Conservation (phyloP, 2,113 vertebrate species). For the Myocastor coypus region DNA sequence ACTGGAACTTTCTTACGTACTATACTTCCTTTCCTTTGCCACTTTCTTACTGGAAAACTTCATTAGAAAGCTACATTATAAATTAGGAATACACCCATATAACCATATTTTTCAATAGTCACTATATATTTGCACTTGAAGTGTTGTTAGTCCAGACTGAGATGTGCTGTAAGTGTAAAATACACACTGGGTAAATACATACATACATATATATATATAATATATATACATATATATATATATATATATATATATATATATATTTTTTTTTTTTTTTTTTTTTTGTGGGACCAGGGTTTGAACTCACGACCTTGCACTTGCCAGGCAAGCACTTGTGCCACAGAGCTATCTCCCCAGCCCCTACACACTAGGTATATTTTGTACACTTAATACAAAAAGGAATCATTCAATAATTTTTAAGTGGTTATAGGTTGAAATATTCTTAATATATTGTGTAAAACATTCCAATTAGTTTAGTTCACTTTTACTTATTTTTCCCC, state of each 20-base stretch:
- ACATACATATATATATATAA: too few relatives aligned
- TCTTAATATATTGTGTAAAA: constrained; percentile 15
- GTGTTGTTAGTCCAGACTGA: neutral
- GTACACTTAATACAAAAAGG: constrained; percentile 45
- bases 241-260: too few relatives aligned
- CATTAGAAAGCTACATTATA: constrained; percentile 23
- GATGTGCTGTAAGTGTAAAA: neutral
- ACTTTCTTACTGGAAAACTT: neutral
- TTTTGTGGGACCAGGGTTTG: too few relatives aligned
- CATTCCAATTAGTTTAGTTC: constrained; percentile 36
- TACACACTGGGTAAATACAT: neutral
- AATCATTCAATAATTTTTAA: constrained; percentile 7
- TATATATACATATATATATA: too few relatives aligned
- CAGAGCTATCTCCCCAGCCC: too few relatives aligned
- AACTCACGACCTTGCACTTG: too few relatives aligned
- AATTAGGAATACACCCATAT: constrained; percentile 37
- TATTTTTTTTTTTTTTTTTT: too few relatives aligned
- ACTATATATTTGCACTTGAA: neutral
- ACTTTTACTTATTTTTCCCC: neutral
- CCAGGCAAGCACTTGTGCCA: too few relatives aligned
- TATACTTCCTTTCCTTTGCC: neutral
- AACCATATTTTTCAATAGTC: neutral
- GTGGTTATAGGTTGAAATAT: neutral
- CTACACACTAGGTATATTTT: neutral
- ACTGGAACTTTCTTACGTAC: neutral